phyloP scores from a whole-genome alignment of 2,797 vertebrate genomes.

The Adrianichthys oophorus region DNA sequence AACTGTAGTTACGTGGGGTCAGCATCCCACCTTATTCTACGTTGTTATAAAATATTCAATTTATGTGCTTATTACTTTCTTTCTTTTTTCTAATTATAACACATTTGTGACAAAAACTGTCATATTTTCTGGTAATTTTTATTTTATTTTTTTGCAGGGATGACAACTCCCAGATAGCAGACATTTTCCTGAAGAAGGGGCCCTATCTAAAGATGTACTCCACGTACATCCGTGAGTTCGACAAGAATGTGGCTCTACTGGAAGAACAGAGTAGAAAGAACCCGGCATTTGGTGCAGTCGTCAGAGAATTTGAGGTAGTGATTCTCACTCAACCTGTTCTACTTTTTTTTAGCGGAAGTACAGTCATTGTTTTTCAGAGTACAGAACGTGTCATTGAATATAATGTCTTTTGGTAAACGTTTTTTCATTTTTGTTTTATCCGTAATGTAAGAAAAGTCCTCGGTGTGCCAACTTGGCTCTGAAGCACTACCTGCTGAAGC shows the following conservation, averaged over 20 bases:
- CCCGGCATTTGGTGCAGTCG: slow-evolving; percentile 82
- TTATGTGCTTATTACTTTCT: too few species aligned
- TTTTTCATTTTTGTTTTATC: slow-evolving; percentile 5
- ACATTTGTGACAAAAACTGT: neutral
- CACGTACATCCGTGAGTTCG: slow-evolving; percentile 95
- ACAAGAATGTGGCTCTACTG: slow-evolving; percentile 91
- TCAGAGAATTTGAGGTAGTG: slow-evolving; percentile 92
- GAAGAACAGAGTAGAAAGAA: slow-evolving; percentile 95
- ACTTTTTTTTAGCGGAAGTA: neutral
- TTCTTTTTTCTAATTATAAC: too few species aligned
- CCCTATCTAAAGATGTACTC: slow-evolving; percentile 99
- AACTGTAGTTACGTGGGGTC: too few species aligned
- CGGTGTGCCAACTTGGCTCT: slow-evolving; percentile 92
- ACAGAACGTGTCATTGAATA: slow-evolving; percentile 3
- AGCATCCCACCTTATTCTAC: too few species aligned
- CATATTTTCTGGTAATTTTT: neutral
- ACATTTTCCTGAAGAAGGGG: slow-evolving; percentile 96
- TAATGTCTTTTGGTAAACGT: neutral
- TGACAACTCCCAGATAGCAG: slow-evolving; percentile 86
- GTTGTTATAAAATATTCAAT: too few species aligned
- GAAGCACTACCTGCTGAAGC: slow-evolving; percentile 96
- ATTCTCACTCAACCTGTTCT: slow-evolving; percentile 54
- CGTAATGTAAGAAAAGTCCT: slow-evolving; percentile 83
- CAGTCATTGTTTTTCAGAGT: slow-evolving; percentile 5
- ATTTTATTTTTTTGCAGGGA: slow-evolving; percentile 74